Evolutionary conservation across 2,113 vertebrate genomes (phyloP).

Genomic region (Myiopsitta monachus): DNA sequence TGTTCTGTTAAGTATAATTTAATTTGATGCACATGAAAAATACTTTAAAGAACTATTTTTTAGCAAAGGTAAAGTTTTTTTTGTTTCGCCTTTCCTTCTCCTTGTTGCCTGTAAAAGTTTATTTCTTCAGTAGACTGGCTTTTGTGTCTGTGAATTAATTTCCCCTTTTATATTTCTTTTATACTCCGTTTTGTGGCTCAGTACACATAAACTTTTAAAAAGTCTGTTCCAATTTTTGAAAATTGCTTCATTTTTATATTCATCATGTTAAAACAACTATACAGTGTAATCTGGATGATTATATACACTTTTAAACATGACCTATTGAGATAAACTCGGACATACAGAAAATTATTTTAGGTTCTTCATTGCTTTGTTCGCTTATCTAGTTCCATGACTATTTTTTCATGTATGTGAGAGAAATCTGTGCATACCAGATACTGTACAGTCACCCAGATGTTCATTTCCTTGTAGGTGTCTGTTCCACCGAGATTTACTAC

Average conservation of each 20-base stretch:
- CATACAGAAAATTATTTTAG: not conserved
- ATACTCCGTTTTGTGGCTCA: not conserved
- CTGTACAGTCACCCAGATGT: not conserved
- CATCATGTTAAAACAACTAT: not conserved
- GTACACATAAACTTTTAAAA: not conserved
- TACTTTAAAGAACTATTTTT: constrained; percentile 4
- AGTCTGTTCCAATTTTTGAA: not conserved
- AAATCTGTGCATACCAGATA: not conserved
- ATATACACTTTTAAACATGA: not conserved
- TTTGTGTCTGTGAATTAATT: constrained; percentile 33
- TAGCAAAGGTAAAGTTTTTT: not conserved
- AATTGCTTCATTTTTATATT: not conserved
- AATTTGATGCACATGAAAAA: constrained; percentile 15
- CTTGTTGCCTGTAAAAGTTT: not conserved
- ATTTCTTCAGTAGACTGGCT: not conserved
- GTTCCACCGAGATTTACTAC: not conserved
- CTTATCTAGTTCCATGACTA: not conserved
- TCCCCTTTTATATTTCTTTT: not conserved
- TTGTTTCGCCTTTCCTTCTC: not conserved
- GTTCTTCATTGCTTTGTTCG: not conserved
- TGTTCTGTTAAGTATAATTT: not conserved
- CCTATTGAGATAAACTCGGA: not conserved
- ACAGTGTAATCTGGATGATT: not conserved
- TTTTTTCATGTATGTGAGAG: not conserved
- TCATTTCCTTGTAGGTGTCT: not conserved